phyloP scores from a whole-genome alignment of 2,113 vertebrate genomes.

The Pseudorhombus dupliciocellatus region DNA sequence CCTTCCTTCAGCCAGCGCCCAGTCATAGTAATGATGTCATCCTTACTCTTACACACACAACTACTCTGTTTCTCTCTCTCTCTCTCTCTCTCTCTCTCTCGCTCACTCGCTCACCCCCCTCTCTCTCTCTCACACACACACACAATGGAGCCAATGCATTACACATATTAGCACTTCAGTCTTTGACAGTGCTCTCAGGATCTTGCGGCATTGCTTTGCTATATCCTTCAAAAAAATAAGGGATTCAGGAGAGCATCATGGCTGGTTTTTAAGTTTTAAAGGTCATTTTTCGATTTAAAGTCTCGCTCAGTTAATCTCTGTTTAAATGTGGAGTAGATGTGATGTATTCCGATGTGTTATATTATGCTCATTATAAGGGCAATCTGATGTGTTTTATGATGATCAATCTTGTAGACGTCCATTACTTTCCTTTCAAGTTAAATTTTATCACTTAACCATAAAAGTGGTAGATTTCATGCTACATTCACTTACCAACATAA shows the following conservation, averaged over 20 bases:
- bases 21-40: slow-evolving; percentile 69
- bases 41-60: slow-evolving; percentile 11
- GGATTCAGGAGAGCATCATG: slow-evolving; percentile 3
- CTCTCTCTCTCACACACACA: not conserved
- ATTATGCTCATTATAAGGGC: not conserved
- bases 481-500: no score
- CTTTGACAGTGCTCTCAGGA: slow-evolving; percentile 2
- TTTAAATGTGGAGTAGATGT: not conserved
- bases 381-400: no score
- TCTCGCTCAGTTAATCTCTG: not conserved
- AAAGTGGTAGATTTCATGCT: no score
- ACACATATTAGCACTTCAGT: slow-evolving; percentile 26
- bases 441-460: no score
- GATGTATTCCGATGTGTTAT: not conserved
- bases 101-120: not conserved
- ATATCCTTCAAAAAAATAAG: slow-evolving; percentile 11
- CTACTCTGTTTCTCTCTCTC: not conserved
- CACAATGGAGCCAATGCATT: slow-evolving; percentile 4
- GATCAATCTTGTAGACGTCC: no score
- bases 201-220: not conserved
- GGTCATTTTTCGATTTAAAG: slow-evolving; percentile 1
- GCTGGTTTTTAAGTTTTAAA: slow-evolving; percentile 5
- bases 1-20: slow-evolving; percentile 59
- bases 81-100: not conserved
- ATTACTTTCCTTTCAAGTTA: no score